Conservation (phyloP, 2,797 vertebrate species). For the Eurystomus glaucurus region DNA sequence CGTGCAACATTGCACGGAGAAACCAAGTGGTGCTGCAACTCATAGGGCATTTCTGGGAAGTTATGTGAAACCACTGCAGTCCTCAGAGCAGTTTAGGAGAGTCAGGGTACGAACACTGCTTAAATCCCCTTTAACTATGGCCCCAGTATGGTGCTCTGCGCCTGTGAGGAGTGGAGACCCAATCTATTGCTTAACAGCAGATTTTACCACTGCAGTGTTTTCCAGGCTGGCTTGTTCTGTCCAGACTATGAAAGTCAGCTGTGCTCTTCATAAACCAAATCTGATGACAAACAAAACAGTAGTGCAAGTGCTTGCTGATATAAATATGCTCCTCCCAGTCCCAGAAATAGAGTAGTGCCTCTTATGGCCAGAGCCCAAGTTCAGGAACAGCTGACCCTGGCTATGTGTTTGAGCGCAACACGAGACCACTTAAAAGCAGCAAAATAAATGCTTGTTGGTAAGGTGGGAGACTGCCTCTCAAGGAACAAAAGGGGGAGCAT, state of each 20-base stretch:
- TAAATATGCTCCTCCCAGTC: not conserved
- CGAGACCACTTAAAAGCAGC: not conserved
- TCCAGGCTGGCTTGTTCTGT: not conserved
- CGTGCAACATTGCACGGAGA: not conserved
- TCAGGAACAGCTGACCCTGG: not conserved
- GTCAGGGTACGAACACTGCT: not conserved
- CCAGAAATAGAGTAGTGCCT: not conserved
- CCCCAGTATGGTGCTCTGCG: not conserved
- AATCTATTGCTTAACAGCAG: not conserved
- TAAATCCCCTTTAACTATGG: not conserved
- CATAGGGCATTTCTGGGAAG: not conserved
- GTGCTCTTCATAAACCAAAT: not conserved
- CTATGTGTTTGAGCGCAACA: not conserved
- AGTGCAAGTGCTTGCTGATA: not conserved
- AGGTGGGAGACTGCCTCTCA: not conserved
- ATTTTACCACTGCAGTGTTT: not conserved
- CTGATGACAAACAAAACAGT: not conserved
- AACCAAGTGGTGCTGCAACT: not conserved
- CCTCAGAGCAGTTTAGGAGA: not conserved
- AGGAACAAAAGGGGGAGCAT: not conserved
- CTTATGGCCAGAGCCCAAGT: not conserved
- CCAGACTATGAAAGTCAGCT: not conserved
- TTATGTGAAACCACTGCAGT: not conserved
- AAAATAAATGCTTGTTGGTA: not conserved
- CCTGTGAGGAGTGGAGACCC: not conserved